Percentiles rank a stretch among this genome's conserved stretches.
phyloP scores from a whole-genome alignment of 2,888 invertebrate species.

The Volucella inflata region DNA sequence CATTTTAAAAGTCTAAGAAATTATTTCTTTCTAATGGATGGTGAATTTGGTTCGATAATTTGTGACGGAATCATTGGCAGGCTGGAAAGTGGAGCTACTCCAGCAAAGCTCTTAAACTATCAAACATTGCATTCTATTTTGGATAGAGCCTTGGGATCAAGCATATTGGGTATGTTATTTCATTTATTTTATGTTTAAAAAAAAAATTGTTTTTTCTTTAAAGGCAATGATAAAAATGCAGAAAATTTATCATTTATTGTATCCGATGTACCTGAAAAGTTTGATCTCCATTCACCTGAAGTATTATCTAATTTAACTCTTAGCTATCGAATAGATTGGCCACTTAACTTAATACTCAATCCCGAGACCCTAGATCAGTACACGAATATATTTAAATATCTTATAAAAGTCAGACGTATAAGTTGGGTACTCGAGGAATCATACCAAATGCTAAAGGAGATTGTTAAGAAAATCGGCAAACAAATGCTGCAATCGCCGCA shows the following conservation, averaged over 20 bases:
- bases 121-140: constrained; percentile 88
- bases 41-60: constrained; percentile 90
- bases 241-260: constrained; percentile 87
- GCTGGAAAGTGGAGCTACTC: constrained; percentile 87
- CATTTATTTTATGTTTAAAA: not conserved
- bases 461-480: constrained; percentile 85
- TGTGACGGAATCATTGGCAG: constrained; percentile 89
- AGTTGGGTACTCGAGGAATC: constrained; percentile 90
- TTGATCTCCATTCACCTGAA: constrained; percentile 88
- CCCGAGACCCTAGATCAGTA: constrained; percentile 89
- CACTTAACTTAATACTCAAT: constrained; percentile 90
- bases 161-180: constrained; percentile 85
- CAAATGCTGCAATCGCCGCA: constrained; percentile 87
- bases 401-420: constrained; percentile 90
- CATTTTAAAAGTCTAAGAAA: constrained; percentile 90
- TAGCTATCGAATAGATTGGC: constrained; percentile 90
- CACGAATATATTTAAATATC: constrained; percentile 89
- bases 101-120: constrained; percentile 88
- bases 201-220: constrained; percentile 38
- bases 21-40: constrained; percentile 91
- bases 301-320: constrained; percentile 88
- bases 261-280: constrained; percentile 86
- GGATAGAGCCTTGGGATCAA: constrained; percentile 88
- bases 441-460: constrained; percentile 87
- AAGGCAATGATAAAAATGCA: constrained; percentile 86